Conservation (phyloP, 2,797 vertebrate species). For the Pantherophis vulpinus region DNA sequence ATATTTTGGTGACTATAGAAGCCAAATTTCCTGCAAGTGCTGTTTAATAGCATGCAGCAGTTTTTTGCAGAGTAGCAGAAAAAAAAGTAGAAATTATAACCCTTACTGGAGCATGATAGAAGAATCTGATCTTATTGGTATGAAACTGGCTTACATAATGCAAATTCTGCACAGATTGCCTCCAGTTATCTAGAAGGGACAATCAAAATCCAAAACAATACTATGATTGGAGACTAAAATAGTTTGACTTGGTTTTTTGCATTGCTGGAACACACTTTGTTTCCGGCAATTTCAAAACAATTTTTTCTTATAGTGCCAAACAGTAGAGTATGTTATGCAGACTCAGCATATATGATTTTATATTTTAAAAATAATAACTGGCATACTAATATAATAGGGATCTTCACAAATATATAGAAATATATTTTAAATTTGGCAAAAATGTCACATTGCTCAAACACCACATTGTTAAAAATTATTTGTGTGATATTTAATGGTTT, state of each 20-base stretch:
- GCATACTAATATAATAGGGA: not conserved
- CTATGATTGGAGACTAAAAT: not conserved
- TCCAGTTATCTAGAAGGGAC: not conserved
- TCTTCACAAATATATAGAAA: not conserved
- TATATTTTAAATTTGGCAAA: not conserved
- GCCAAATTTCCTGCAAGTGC: slow-evolving; percentile 15
- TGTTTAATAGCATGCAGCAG: not conserved
- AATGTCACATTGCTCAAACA: not conserved
- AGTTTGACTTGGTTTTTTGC: not conserved
- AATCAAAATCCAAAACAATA: not conserved
- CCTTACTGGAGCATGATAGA: not conserved
- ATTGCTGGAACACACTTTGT: not conserved
- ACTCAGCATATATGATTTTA: not conserved
- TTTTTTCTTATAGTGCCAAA: not conserved
- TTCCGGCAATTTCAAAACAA: not conserved
- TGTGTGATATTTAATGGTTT: not conserved
- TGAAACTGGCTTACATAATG: not conserved
- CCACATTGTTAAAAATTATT: not conserved
- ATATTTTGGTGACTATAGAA: not conserved
- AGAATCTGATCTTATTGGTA: not conserved
- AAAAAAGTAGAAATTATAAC: slow-evolving; percentile 3
- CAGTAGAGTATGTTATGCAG: not conserved
- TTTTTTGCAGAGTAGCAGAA: not conserved
- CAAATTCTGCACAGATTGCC: not conserved
- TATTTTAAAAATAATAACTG: not conserved